phyloP scores from a whole-genome alignment of 2,888 invertebrate species.

The Apotomis turbidana region DNA sequence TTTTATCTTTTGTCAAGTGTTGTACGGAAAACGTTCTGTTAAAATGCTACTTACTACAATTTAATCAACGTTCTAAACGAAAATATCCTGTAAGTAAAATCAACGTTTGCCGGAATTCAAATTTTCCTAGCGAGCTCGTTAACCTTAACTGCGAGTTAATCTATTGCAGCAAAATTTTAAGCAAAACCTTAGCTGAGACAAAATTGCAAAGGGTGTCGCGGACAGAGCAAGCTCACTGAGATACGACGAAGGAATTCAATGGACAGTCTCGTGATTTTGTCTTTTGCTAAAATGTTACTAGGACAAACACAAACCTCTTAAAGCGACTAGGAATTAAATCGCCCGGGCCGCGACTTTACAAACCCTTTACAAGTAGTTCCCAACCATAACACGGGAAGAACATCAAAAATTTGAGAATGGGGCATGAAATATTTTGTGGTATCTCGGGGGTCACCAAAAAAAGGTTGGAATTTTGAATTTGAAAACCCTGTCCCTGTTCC shows the following conservation, averaged over 20 bases:
- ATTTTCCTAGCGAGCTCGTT: constrained; percentile 12
- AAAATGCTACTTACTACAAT: too few species aligned
- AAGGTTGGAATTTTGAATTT: too few species aligned
- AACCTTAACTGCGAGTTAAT: constrained; percentile 22
- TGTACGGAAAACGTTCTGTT: too few species aligned
- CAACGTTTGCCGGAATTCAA: constrained; percentile 2
- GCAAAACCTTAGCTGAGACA: constrained; percentile 4
- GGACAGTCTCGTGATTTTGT: constrained; percentile 31
- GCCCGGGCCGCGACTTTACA: neutral
- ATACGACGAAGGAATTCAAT: constrained; percentile 35
- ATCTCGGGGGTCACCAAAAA: too few species aligned
- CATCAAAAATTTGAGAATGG: too few species aligned
- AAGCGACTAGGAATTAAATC: constrained; percentile 37
- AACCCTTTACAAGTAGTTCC: too few species aligned
- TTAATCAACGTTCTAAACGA: too few species aligned
- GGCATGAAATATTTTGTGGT: too few species aligned
- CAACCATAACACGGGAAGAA: too few species aligned
- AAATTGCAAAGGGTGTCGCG: constrained; percentile 26
- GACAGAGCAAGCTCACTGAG: constrained; percentile 21
- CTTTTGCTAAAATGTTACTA: constrained; percentile 36
- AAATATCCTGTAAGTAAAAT: too few species aligned
- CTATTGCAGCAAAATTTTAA: constrained; percentile 26
- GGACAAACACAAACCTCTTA: constrained; percentile 38
- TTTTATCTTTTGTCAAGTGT: too few species aligned
- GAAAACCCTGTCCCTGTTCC: too few species aligned